These are phyloP conservation scores for Laticauda laticaudata DNA, from an alignment of 2,113 vertebrate genomes.

Conservation along the genomic window DNA sequence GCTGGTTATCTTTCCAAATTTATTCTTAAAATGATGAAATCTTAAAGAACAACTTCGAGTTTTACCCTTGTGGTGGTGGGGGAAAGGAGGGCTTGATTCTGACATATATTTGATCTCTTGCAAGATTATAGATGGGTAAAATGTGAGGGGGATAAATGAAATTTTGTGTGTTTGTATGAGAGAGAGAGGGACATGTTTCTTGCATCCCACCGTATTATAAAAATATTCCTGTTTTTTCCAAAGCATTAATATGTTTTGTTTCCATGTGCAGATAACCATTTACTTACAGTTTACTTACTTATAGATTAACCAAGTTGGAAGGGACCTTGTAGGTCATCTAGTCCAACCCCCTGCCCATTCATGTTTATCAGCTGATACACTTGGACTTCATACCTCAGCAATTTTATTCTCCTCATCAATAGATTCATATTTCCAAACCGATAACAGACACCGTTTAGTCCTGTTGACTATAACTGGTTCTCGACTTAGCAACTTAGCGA, in stretches of 20 bases:
- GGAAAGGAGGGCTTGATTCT: background rate
- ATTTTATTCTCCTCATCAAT: too few species aligned
- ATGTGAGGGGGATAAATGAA: background rate
- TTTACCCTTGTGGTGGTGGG: background rate
- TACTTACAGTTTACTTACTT: too few species aligned
- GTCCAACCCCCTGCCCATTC: too few species aligned
- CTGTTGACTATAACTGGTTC: too few species aligned
- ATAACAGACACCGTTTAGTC: too few species aligned
- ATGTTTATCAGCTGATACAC: too few species aligned
- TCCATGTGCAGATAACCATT: background rate
- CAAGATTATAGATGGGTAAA: background rate
- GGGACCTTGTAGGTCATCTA: too few species aligned
- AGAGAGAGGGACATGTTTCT: background rate
- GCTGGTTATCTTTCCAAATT: conserved; percentile 2
- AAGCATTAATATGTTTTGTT: background rate
- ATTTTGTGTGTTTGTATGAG: background rate
- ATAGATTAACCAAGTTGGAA: too few species aligned
- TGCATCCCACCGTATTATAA: background rate
- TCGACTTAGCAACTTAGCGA: too few species aligned
- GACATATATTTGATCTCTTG: background rate
- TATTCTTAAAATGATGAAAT: background rate
- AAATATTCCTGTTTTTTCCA: background rate
- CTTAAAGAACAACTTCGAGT: background rate
- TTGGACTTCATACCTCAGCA: too few species aligned
- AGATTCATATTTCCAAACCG: too few species aligned